phyloP scores from a whole-genome alignment of 2,113 vertebrate species.

The Zonotrichia leucophrys region DNA sequence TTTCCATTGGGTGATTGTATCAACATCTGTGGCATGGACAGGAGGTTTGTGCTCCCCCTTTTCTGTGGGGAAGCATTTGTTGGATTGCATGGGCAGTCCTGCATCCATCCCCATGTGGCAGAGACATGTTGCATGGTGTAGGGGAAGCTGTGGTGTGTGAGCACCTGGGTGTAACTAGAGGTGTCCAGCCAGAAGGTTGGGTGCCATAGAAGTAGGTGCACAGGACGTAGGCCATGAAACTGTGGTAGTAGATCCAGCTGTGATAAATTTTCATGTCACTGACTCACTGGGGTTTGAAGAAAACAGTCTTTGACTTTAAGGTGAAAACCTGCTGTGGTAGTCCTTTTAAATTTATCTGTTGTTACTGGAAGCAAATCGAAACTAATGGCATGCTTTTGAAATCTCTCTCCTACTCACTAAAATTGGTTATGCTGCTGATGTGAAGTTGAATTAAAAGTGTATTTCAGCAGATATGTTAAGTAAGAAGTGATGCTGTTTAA shows the following conservation, averaged over 20 bases:
- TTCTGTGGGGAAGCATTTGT: fast-evolving
- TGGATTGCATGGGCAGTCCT: neutral
- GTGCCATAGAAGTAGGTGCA: neutral
- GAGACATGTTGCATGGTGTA: neutral
- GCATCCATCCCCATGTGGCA: neutral
- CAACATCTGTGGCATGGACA: fast-evolving
- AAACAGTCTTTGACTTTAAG: neutral
- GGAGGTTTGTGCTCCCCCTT: neutral
- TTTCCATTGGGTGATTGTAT: neutral
- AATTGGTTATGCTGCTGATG: neutral
- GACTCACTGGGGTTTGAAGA: neutral
- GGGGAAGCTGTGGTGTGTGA: neutral
- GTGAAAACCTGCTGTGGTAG: neutral
- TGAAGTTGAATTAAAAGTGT: constrained; percentile 29
- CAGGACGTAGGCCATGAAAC: neutral
- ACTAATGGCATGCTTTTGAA: constrained; percentile 21
- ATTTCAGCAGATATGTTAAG: constrained; percentile 59
- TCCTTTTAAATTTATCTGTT: neutral
- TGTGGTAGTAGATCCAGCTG: neutral
- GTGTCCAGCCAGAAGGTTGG: neutral
- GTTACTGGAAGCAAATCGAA: neutral
- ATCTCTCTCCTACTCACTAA: neutral
- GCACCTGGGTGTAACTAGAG: neutral
- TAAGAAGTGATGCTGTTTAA: constrained; percentile 30
- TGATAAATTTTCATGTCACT: neutral